Evolutionary conservation across 2,113 vertebrate genomes (phyloP), one percentile per base, ranked within the genome.

Genomic region (Enhydra lutris): DNA sequence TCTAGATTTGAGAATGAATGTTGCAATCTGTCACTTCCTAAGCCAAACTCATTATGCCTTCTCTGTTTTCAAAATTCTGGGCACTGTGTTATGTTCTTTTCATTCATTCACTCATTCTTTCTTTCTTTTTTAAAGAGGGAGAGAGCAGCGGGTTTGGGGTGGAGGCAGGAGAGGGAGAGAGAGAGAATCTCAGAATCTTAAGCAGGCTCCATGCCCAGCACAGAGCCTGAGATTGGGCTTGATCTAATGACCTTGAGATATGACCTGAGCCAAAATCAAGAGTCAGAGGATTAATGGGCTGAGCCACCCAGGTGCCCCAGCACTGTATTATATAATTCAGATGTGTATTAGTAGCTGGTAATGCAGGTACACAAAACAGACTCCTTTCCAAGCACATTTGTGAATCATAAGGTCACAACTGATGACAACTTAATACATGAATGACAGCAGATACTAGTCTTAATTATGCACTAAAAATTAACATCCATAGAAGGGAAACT

Each of bases 361-460:
- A 59, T 34, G 10, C 74, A 97, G 42, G 84, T 67, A 71, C 4
- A 80, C 39, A 80, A 73, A 92, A 55, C 17, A 83, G 74, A 61
- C 63, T 88, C 91, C 39, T 88, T 84, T 95, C 45, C 57, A 95
- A 39, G 80, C 47, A 67, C 82, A 94, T 79, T 92, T 97, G 81
- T 96, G 92, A 97, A 93, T 69, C 90, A 9, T 91, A 73, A 29
- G 78, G 85, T 39, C 24, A 87, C 69, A 57, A 0, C 0, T 31
- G 23, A 92, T 67, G 52, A 71, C 45, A 97, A 89, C 6, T 78
- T 92, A 94, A 17, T 84, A 93, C 55, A 24, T 82, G 73, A 93
- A 36, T 86, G 81, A 93, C 36, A 86, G 69, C 55, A 90, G 21
- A 57, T 0, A 85, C 0, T 57, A 91, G 65, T 84, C 80, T 67